Evolutionary conservation across 2,888 invertebrate species (phyloP), one percentile per base, ranked within the genome.

Genomic region (Microdon myrmicae): DNA sequence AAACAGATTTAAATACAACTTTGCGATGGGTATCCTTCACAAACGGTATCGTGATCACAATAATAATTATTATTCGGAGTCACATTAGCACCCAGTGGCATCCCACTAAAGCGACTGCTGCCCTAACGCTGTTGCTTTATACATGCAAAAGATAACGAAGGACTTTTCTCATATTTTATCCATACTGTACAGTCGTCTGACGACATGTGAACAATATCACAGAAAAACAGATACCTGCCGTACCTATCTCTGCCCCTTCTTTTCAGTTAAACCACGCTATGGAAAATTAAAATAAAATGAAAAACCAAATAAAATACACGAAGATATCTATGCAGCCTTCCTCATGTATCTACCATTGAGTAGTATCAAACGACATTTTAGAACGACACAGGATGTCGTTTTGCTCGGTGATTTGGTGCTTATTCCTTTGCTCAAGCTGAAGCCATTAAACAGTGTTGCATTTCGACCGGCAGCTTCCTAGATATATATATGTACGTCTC

Each of bases 141-240:
- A 47, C 43, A 51, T 56, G 56, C 51, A 37, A 43, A n/a, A 64
- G 64, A 64, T 64, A 64, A 64, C 45, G 64, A 64, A 56, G 56
- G 56, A 64, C 64, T 64, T 64, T 58, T 53, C 51, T 51, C 58
- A 64, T 58, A 64, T 58, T 64, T 64, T 64, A 64, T 58, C 51
- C 58, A 41, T 38, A 38, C 19, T 19, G 17, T 20, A 14, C 31
- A 26, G 16, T 23, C 41, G 34, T 41, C 32, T 31, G 55, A 49
- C 29, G 49, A 55, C 49, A 56, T 56, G 29, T 54, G 53, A 23
- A 34, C 12, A 32, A 37, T 47, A 47, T 56, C 49, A 41, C 38
- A 28, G 22, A 38, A 38, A 39, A 45, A 22, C 51, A 59, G 47
- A 19, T 20, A 32, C 3, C 28, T 10, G 14, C 9, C 23, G 25